These are phyloP conservation scores for Cacoxenus indagator DNA, from an alignment of 2,888 invertebrate species.

Conservation along the genomic window DNA sequence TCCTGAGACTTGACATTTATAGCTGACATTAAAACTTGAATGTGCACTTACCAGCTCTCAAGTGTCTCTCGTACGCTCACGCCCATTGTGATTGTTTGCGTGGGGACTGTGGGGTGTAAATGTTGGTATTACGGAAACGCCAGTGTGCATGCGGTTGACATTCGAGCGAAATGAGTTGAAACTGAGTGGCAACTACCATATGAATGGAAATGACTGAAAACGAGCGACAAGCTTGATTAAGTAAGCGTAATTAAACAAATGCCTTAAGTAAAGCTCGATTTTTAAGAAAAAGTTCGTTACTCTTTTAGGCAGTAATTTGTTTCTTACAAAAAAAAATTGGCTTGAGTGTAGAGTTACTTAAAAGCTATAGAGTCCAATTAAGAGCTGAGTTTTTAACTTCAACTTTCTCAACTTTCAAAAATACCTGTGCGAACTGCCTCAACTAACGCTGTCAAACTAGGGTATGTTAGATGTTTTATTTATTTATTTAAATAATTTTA, in stretches of 20 bases:
- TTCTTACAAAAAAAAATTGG: neutral
- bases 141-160: slow-evolving; percentile 14
- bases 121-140: neutral
- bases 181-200: neutral
- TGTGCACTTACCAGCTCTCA: slow-evolving; percentile 21
- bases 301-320: neutral
- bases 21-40: slow-evolving; percentile 51
- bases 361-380: too few relatives aligned
- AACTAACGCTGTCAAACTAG: too few relatives aligned
- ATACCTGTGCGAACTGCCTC: too few relatives aligned
- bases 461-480: too few relatives aligned
- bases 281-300: neutral
- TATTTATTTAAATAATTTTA: too few relatives aligned
- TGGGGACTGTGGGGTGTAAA: slow-evolving; percentile 17
- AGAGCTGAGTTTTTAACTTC: too few relatives aligned
- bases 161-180: neutral
- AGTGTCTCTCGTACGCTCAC: neutral
- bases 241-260: neutral
- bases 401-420: too few relatives aligned
- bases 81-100: slow-evolving; percentile 30
- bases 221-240: neutral
- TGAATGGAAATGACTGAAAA: neutral
- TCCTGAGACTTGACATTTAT: slow-evolving; percentile 55
- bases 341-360: too few relatives aligned
- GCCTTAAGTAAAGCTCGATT: neutral